Evolutionary conservation across 2,888 invertebrate species (phyloP).

Genomic region (Pseudanteris insignis): DNA sequence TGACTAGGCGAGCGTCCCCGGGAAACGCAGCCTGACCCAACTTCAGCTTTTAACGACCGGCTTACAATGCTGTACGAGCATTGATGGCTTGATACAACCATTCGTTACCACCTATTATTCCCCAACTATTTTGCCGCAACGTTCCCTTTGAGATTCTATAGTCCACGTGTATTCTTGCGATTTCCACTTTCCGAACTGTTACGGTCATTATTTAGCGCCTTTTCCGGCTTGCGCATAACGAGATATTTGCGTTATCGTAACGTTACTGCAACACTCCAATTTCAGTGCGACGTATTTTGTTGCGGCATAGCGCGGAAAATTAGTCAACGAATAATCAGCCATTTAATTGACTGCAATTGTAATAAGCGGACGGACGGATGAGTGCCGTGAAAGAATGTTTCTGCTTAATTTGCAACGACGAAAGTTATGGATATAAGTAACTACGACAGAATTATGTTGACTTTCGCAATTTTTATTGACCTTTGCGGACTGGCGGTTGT

Average conservation of each 20-base stretch:
- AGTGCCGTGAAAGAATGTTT: conserved; percentile 3
- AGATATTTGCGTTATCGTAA: conserved; percentile 30
- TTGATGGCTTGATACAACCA: conserved; percentile 45
- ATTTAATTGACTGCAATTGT: conserved; percentile 12
- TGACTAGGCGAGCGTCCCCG: conserved; percentile 21
- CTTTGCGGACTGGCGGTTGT: too few relatives aligned
- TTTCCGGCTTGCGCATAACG: conserved; percentile 25
- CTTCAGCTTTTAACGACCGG: conserved; percentile 44
- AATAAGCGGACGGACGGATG: background rate
- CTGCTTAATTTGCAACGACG: conserved; percentile 3
- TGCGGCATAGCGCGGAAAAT: conserved; percentile 7
- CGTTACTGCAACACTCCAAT: conserved; percentile 15
- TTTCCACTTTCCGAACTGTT: conserved; percentile 36
- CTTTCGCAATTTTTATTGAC: background rate
- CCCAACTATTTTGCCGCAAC: conserved; percentile 33
- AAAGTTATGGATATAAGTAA: conserved; percentile 2
- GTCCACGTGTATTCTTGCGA: conserved; percentile 36
- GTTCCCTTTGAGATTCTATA: conserved; percentile 38
- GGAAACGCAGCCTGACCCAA: conserved; percentile 24
- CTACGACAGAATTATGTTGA: conserved; percentile 2
- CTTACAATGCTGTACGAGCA: conserved; percentile 42
- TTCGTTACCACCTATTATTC: conserved; percentile 46
- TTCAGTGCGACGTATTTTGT: conserved; percentile 10
- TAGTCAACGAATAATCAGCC: conserved; percentile 5
- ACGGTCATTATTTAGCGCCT: conserved; percentile 29